Evolutionary conservation across 1,140 invertebrate genomes (phyloP).

Genomic region (Drosophila parabipectinata): DNA sequence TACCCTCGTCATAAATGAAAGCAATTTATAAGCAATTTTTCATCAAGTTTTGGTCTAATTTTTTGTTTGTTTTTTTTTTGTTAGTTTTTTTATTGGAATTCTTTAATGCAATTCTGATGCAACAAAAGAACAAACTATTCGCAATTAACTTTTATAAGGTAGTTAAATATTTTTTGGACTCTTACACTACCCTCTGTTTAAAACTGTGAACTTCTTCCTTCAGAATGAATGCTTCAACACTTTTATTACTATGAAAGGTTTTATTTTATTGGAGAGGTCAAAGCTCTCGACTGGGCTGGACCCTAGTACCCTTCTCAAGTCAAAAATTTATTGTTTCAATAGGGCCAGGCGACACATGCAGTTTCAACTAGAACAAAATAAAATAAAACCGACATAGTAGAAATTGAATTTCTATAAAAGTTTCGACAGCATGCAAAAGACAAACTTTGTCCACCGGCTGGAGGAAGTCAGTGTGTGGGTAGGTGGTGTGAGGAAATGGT

Average conservation of each 20-base stretch:
- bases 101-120: not conserved
- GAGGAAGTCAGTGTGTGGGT: slow-evolving; percentile 2
- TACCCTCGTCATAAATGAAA: slow-evolving; percentile 55
- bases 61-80: not conserved
- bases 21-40: slow-evolving; percentile 76
- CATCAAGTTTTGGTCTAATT: not conserved
- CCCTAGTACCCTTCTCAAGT: slow-evolving; percentile 48
- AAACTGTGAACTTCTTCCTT: not conserved
- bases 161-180: not conserved
- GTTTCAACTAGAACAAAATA: slow-evolving; percentile 24
- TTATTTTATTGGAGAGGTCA: slow-evolving; percentile 42
- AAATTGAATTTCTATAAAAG: slow-evolving; percentile 80
- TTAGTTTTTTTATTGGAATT: not conserved
- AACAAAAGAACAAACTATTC: not conserved
- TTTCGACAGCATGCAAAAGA: slow-evolving; percentile 75
- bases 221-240: slow-evolving; percentile 21
- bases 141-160: not conserved
- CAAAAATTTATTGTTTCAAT: slow-evolving; percentile 74
- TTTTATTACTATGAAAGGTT: slow-evolving; percentile 13
- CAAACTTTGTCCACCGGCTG: slow-evolving; percentile 55
- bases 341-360: slow-evolving; percentile 61
- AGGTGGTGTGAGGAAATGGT: not conserved
- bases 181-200: not conserved
- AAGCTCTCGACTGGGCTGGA: slow-evolving; percentile 53
- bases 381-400: slow-evolving; percentile 54